These are phyloP conservation scores for Andrena cerasifolii DNA, from an alignment of 1,140 invertebrate genomes.

Conservation along the genomic window DNA sequence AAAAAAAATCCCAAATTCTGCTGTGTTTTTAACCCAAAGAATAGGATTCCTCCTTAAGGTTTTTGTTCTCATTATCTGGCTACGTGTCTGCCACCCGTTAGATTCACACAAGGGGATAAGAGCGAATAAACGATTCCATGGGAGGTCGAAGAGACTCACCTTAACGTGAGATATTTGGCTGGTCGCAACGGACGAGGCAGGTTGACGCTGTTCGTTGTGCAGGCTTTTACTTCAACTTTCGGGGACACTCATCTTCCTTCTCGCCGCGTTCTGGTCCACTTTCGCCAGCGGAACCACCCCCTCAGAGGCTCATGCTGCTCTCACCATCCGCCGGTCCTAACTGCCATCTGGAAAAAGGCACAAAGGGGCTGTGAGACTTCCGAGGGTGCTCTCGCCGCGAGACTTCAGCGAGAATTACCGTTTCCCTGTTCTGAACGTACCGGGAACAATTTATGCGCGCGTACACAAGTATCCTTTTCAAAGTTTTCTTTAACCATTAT, in stretches of 20 bases:
- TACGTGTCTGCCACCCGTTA: too few species aligned
- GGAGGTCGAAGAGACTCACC: constrained; percentile 51
- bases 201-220: constrained; percentile 70
- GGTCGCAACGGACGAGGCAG: constrained; percentile 73
- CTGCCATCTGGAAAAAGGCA: constrained; percentile 51
- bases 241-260: constrained; percentile 61
- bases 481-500: too few species aligned
- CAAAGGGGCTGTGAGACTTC: background rate
- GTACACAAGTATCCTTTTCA: too few species aligned
- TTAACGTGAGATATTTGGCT: constrained; percentile 75
- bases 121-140: background rate
- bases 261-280: constrained; percentile 44
- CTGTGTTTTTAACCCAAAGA: too few species aligned
- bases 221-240: constrained; percentile 69
- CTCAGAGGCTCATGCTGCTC: constrained; percentile 48
- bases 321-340: constrained; percentile 33
- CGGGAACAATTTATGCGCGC: too few species aligned
- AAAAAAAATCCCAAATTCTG: too few species aligned
- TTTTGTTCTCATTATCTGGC: too few species aligned
- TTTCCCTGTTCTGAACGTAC: too few species aligned
- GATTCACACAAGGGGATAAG: too few species aligned
- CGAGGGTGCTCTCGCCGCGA: too few species aligned
- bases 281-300: constrained; percentile 18
- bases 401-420: too few species aligned
- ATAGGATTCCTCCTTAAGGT: too few species aligned